These are phyloP conservation scores for Lepilemur ruficaudatus DNA, from an alignment of 2,797 vertebrate genomes.

Conservation along the genomic window DNA sequence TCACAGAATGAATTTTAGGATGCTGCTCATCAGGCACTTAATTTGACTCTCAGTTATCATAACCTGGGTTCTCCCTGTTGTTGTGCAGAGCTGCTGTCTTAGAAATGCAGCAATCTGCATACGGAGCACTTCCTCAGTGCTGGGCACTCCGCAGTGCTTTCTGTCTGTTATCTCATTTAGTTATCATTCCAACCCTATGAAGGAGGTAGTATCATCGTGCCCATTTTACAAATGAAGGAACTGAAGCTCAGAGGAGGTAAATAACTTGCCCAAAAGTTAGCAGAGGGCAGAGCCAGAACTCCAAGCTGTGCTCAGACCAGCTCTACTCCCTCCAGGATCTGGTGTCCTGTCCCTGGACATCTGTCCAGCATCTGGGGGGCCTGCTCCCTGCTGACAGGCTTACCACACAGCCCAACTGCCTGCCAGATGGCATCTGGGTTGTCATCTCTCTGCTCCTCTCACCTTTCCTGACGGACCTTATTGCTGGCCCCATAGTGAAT, in stretches of 20 bases:
- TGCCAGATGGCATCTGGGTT: not conserved
- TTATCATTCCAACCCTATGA: not conserved
- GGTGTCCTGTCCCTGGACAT: not conserved
- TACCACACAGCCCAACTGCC: not conserved
- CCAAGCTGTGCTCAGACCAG: not conserved
- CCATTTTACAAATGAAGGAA: conserved; percentile 1
- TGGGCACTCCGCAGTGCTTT: not conserved
- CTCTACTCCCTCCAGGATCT: not conserved
- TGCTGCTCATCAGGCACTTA: not conserved
- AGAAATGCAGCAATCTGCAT: not conserved
- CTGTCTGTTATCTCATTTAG: not conserved
- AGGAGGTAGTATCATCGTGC: not conserved
- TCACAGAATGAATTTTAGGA: not conserved
- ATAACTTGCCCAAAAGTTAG: not conserved
- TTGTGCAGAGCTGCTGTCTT: not conserved
- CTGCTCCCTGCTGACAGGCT: not conserved
- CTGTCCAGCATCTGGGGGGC: not conserved
- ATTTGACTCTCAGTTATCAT: not conserved
- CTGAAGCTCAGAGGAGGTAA: not conserved
- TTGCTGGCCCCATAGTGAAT: not conserved
- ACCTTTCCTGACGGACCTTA: not conserved
- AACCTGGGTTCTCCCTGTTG: not conserved
- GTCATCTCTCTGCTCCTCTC: not conserved
- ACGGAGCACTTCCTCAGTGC: not conserved
- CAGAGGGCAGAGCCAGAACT: not conserved